Evolutionary conservation across 2,113 vertebrate species (phyloP), one percentile per base, ranked within the genome.

Genomic region (Eulemur rufifrons): DNA sequence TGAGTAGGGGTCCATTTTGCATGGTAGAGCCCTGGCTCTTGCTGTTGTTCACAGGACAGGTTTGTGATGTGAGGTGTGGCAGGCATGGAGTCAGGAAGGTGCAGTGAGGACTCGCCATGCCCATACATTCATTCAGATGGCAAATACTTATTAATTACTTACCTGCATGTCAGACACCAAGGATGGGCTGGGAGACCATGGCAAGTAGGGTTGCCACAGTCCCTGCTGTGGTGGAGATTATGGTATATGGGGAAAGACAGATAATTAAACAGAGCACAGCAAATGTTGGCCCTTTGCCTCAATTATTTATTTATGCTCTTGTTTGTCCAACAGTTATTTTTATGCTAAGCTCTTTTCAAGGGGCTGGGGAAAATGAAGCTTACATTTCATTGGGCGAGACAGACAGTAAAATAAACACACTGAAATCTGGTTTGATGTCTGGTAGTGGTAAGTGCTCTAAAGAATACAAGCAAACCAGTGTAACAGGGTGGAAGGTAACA

Each of bases 51-150:
- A 42, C 21, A 87, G 52, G 73, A 21, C 4, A 23, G 54, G 7
- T 50, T 54, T 83, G 45, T 5, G 12, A 21, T 54, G 45, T 18
- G 61, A 32, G 66, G 5, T 83, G 25, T 54, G 37, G 8, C 1
- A 34, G 71, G 32, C 0, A 14, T n/a, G 69, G 77, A 45, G 21
- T 29, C 66, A 50, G 39, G 34, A 50, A 45, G 39, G 5, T 10
- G 25, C n/a, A 4, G 2, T 45, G 42, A 27, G 83, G 2, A 76
- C 23, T 45, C 25, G 0, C 47, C 0, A 1, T n/a, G 5, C 77
- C 2, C 5, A 6, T 10, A 21, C 10, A 64, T 27, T 85, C n/a
- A 71, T 64, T 91, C 39, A 61, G 23, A 56, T 76, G 50, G n/a
- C 37, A 32, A 37, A 21, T 83, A 56, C 37, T 74, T 47, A 12